Base-by-base conservation (phyloP, 2,797 vertebrate species). In the Amblyraja radiata region DNA sequence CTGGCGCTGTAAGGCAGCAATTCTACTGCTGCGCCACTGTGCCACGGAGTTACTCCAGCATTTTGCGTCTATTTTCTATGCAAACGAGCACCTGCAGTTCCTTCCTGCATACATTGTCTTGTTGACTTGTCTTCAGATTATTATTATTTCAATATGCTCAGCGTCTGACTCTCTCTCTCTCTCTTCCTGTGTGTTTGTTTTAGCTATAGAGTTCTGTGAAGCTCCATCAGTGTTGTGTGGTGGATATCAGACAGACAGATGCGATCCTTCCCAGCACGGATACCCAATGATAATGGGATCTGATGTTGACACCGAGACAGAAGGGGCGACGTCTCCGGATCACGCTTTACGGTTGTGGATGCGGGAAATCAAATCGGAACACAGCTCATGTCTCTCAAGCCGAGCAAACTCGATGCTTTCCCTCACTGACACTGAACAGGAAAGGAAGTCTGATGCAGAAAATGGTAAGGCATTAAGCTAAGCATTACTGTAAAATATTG, bases 401-500 rank as follows among this genome's bases (percentile, higher is more conserved):
- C 97, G 98, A 1, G 98, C 99, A 93, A 99, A 99, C 95, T 99
- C 98, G 0, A 98, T 98, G 0, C 95, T 99, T 94, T 99, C 99
- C 71, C 98, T 99, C 95, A 99, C 98, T 0, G 99, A 99, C 95
- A 99, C 99, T 0, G 99, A 99, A 96, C 98, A 99, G 32, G 99
- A 99, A 96, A 96, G 98, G 96, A 99, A 99, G 95, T 99, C 98
- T 32, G 98, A 99, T 95, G 97, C 97, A 58, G 99, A 99, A 94
- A 98, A 98, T 68, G 98, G 98, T 99, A 98, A 98, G 96, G 94
- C 46, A 36, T 58, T 76, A 76, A 92, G 28, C 5, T 76, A 54
- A 74, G 90, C 36, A 71, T 13, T 76, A 54, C 39, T 74, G 21
- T 76, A 58, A 74, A 46, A 74, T 76, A 16, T 13, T 76, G 36